Conservation (phyloP, 2,113 vertebrate species). For the Callionymus lyra region DNA sequence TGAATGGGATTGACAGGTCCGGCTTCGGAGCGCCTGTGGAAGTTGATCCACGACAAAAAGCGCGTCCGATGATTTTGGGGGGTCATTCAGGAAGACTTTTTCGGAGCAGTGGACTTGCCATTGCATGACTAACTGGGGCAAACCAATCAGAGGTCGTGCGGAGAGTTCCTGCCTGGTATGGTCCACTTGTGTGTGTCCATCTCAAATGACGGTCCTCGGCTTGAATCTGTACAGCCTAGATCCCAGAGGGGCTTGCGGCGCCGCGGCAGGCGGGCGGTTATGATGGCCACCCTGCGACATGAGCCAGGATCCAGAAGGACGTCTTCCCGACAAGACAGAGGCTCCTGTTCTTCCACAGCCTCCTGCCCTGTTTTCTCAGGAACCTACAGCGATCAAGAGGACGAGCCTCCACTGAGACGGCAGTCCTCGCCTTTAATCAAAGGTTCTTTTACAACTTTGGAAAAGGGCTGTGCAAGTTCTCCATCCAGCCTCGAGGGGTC, state of each 20-base stretch:
- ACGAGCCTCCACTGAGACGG: slow-evolving; percentile 34
- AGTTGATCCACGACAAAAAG: slow-evolving; percentile 26
- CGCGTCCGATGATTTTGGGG: slow-evolving; percentile 18
- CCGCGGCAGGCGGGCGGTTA: slow-evolving; percentile 9
- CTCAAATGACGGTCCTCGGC: slow-evolving; percentile 45
- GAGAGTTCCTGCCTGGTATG: slow-evolving; percentile 45
- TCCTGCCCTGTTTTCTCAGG: slow-evolving; percentile 65
- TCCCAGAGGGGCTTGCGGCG: slow-evolving; percentile 26
- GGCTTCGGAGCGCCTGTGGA: slow-evolving; percentile 24
- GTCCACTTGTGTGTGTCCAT: slow-evolving; percentile 58
- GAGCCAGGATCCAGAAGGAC: slow-evolving; percentile 33
- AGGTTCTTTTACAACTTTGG: slow-evolving; percentile 39
- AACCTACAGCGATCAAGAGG: slow-evolving; percentile 53
- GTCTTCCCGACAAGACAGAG: slow-evolving; percentile 47
- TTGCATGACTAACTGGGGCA: slow-evolving; percentile 43
- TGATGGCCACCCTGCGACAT: slow-evolving; percentile 35
- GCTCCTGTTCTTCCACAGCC: slow-evolving; percentile 59
- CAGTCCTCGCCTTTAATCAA: slow-evolving; percentile 59
- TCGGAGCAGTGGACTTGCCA: slow-evolving; percentile 28
- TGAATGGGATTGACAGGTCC: slow-evolving; percentile 29
- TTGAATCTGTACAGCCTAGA: slow-evolving; percentile 54
- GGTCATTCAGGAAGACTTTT: slow-evolving; percentile 18
- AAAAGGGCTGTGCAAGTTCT: slow-evolving; percentile 23
- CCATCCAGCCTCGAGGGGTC: slow-evolving; percentile 29
- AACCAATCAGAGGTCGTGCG: slow-evolving; percentile 31